Percentiles rank a stretch among this genome's conserved stretches.
Conservation (phyloP, 2,113 vertebrate genomes). For the Lagenorhynchus albirostris region DNA sequence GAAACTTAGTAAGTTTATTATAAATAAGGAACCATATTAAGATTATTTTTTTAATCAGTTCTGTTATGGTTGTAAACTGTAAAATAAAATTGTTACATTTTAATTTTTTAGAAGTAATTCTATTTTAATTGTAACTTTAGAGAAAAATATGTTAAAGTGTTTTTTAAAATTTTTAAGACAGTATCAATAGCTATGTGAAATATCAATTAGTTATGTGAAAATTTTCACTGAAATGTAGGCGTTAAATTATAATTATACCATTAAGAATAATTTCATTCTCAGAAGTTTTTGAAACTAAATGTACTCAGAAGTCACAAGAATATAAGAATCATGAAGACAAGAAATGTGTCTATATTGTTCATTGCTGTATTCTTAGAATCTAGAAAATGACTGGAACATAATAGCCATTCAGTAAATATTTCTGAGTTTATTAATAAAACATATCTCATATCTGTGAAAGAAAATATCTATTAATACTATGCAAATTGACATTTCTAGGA, state of each 20-base stretch:
- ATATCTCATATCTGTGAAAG: not conserved
- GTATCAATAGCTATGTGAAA: not conserved
- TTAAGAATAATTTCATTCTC: not conserved
- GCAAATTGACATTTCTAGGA: not conserved
- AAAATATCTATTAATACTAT: not conserved
- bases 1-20: not conserved
- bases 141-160: not conserved
- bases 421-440: not conserved
- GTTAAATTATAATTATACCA: not conserved
- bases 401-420: not conserved
- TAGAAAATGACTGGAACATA: not conserved
- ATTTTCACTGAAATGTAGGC: not conserved
- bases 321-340: not conserved
- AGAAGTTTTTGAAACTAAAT: not conserved
- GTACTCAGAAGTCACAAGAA: not conserved
- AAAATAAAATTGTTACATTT: not conserved
- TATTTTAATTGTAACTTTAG: not conserved
- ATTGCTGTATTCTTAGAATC: not conserved
- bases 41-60: not conserved
- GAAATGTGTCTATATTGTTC: not conserved
- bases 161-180: not conserved
- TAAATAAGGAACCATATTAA: not conserved
- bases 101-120: not conserved
- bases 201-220: not conserved
- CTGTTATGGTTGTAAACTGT: not conserved